A percentile compares a stretch with the other conserved stretches of the same genome.
Evolutionary conservation across 2,797 vertebrate species (phyloP).

Genomic region (Epinephelus awoara): DNA sequence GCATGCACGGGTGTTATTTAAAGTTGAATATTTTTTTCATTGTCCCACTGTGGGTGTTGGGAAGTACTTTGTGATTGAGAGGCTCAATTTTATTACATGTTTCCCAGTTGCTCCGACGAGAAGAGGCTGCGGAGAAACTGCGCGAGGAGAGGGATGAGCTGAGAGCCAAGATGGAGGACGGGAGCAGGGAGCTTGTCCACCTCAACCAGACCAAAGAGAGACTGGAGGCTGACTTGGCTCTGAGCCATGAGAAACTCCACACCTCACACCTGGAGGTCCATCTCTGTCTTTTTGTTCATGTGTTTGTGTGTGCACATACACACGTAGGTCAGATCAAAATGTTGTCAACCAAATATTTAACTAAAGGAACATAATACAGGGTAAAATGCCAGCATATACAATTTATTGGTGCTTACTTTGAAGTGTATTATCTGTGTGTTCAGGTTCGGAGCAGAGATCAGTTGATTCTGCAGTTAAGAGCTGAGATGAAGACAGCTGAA

Average conservation of each 20-base stretch:
- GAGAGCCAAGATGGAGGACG: constrained; percentile 64
- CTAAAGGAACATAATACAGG: neutral
- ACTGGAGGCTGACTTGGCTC: constrained; percentile 70
- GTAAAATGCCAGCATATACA: neutral
- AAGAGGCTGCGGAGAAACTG: constrained; percentile 41
- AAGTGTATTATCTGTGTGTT: constrained; percentile 23
- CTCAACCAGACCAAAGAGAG: constrained; percentile 59
- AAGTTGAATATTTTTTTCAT: neutral
- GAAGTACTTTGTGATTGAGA: neutral
- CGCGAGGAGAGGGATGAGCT: constrained; percentile 57
- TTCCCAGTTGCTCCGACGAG: constrained; percentile 55
- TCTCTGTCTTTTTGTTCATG: constrained; percentile 19
- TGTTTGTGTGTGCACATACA: neutral
- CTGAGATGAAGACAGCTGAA: constrained; percentile 62
- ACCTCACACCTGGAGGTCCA: constrained; percentile 67
- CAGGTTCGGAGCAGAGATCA: constrained; percentile 70
- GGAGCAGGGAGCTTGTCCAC: constrained; percentile 38
- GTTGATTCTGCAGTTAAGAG: constrained; percentile 70
- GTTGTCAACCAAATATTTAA: neutral
- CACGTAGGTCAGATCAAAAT: neutral
- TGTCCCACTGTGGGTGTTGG: neutral
- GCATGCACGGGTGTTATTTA: neutral
- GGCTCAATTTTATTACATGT: constrained; percentile 34
- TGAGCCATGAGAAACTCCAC: constrained; percentile 62
- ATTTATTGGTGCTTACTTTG: neutral